Conservation (phyloP, 2,888 invertebrate species). For the Pollenia griseotomentosa region DNA sequence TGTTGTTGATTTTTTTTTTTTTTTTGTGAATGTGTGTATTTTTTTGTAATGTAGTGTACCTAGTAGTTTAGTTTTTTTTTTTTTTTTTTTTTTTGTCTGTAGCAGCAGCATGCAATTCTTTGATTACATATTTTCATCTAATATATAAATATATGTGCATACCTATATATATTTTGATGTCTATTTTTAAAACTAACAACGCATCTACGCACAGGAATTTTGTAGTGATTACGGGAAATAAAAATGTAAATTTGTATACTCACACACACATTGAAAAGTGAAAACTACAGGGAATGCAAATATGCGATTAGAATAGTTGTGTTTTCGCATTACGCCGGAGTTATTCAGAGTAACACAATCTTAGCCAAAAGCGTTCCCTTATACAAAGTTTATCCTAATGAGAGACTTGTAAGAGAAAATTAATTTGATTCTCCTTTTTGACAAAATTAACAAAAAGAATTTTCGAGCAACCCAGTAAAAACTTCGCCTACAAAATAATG, state of each 20-base stretch:
- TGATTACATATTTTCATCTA: slow-evolving; percentile 32
- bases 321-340: too few species aligned
- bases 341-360: too few species aligned
- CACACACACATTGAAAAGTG: slow-evolving; percentile 20
- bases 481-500: too few species aligned
- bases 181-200: slow-evolving; percentile 60
- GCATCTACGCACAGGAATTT: slow-evolving; percentile 64
- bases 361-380: too few species aligned
- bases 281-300: slow-evolving; percentile 21
- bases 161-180: neutral
- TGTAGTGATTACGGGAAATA: slow-evolving; percentile 52
- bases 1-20: slow-evolving; percentile 4
- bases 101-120: slow-evolving; percentile 41
- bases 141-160: neutral
- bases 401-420: too few species aligned
- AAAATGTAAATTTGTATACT: neutral
- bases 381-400: too few species aligned
- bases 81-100: neutral
- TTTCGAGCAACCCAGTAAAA: too few species aligned
- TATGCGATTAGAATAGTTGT: neutral
- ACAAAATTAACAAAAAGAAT: too few species aligned
- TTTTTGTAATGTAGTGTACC: neutral
- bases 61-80: neutral
- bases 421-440: too few species aligned
- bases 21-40: neutral